Evolutionary conservation across 2,888 invertebrate species (phyloP).

Genomic region (Lycophotia porphyrea): DNA sequence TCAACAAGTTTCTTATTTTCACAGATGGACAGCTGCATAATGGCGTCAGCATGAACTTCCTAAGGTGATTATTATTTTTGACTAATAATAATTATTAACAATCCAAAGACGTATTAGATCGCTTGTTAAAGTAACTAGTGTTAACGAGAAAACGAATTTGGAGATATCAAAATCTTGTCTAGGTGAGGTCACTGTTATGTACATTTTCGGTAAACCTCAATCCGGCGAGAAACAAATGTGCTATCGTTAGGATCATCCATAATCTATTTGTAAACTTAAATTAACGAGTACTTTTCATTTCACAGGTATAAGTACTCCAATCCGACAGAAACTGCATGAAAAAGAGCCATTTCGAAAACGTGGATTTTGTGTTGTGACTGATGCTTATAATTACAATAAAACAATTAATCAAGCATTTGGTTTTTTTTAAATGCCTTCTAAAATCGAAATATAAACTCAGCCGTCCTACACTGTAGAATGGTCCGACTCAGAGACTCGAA

Average conservation of each 20-base stretch:
- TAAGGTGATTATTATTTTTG: conserved; percentile 55
- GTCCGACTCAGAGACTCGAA: too few species aligned
- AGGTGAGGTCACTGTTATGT: conserved; percentile 87
- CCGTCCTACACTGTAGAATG: too few species aligned
- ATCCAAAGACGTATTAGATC: conserved; percentile 73
- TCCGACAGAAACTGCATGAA: not conserved
- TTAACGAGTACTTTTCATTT: not conserved
- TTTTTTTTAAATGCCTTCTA: not conserved
- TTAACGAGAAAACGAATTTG: conserved; percentile 81
- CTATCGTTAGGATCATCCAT: not conserved
- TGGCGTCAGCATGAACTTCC: not conserved
- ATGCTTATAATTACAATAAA: not conserved
- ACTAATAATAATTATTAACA: not conserved
- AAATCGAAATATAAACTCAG: not conserved
- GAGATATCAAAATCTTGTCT: conserved; percentile 83
- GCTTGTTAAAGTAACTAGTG: conserved; percentile 72
- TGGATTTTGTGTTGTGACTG: too few species aligned
- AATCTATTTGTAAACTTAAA: not conserved
- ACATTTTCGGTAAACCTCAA: conserved; percentile 86
- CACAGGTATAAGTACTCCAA: conserved; percentile 16
- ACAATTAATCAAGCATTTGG: not conserved
- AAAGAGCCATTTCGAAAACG: too few species aligned
- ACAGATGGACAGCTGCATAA: conserved; percentile 19
- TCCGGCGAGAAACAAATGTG: conserved; percentile 84
- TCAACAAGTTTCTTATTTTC: conserved; percentile 33